These are phyloP conservation scores for Lonchura striata DNA, from an alignment of 2,113 vertebrate species.

Conservation along the genomic window DNA sequence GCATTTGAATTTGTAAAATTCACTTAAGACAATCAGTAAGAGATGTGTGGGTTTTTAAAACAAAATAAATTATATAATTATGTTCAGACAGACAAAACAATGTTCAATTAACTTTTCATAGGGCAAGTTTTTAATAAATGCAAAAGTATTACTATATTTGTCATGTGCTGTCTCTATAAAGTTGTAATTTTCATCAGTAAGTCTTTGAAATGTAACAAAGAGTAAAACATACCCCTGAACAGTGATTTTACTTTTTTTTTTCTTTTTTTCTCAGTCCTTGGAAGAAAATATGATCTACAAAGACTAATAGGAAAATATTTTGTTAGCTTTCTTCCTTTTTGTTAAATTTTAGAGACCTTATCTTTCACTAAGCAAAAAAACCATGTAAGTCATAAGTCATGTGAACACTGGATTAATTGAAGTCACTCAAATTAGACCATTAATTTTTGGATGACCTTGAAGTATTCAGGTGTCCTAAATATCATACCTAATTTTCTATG, in stretches of 20 bases:
- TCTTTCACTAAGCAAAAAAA: slow-evolving; percentile 17
- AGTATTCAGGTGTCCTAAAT: slow-evolving; percentile 18
- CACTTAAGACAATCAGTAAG: neutral
- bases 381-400: neutral
- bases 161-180: neutral
- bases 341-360: neutral
- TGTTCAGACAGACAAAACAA: neutral
- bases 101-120: neutral
- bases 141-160: neutral
- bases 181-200: neutral
- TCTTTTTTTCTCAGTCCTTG: neutral
- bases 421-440: slow-evolving; percentile 31
- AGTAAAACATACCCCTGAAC: neutral
- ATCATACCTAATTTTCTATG: neutral
- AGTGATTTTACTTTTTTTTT: neutral
- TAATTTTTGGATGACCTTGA: slow-evolving; percentile 28
- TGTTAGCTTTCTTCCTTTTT: neutral
- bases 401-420: slow-evolving; percentile 32
- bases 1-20: neutral
- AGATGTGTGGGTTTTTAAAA: neutral
- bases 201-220: neutral
- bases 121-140: neutral
- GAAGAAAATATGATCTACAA: neutral
- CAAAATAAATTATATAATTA: neutral
- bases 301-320: neutral